phyloP scores from a whole-genome alignment of 2,888 invertebrate genomes.

The Bimastos eiseni region DNA sequence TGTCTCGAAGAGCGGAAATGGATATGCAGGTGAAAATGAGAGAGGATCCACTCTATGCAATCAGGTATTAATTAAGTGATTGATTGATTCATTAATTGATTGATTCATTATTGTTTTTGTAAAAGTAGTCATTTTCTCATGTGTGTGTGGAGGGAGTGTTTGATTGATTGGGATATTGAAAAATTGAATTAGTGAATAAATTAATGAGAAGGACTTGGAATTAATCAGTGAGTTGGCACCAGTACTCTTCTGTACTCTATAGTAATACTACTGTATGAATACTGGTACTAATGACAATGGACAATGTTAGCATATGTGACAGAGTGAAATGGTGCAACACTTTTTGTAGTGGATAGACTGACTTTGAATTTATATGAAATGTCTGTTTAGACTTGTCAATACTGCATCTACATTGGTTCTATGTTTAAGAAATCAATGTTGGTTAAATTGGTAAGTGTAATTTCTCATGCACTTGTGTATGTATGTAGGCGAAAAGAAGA shows the following conservation, averaged over 20 bases:
- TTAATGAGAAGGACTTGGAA: not conserved
- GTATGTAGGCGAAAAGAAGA: constrained; percentile 75
- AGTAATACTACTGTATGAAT: not conserved
- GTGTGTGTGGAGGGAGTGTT: not conserved
- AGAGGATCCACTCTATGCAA: constrained; percentile 88
- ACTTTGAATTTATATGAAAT: not conserved
- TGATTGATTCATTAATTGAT: too few species aligned
- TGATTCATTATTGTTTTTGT: not conserved
- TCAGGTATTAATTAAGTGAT: constrained; percentile 66
- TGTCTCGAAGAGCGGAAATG: constrained; percentile 65
- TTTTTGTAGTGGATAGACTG: not conserved
- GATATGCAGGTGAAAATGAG: constrained; percentile 85
- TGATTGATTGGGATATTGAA: not conserved
- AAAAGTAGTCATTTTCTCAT: not conserved
- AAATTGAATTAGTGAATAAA: not conserved
- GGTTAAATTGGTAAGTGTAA: not conserved
- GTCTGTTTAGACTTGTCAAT: not conserved
- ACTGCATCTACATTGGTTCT: not conserved
- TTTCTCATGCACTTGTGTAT: constrained; percentile 18
- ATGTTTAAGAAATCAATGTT: not conserved
- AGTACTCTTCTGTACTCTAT: not conserved
- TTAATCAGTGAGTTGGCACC: not conserved
- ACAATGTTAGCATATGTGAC: not conserved
- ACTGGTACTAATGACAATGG: not conserved
- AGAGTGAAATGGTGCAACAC: not conserved